Base-by-base conservation (phyloP, 2,797 vertebrate genomes). In the Galaxias olidus region DNA sequence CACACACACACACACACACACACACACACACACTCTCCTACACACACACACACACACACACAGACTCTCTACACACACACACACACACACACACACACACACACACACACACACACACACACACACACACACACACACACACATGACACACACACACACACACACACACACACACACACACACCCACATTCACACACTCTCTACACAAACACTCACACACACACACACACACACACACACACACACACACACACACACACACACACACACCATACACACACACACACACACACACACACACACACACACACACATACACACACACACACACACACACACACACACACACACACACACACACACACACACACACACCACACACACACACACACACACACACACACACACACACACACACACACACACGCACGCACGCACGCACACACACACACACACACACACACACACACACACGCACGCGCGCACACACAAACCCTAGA, bases 401-500 rank as follows among this genome's bases (percentile, higher is more conserved):
- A 56, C 54, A 56, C 54, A 41, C 54, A 56, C 53, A 56, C 40
- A 57, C 13, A 20, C 10, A 13, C 12, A n/a, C 19, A 12, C 9
- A 44, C 62, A 65, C 47, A 20, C 11, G 20, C 67, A 69, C 42
- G 19, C 44, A 48, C 11, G 4, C 42, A 57, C 19, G 13, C 44
- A 49, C 18, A 53, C 41, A 12, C 9, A 18, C 40, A 10, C 45
- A n/a, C 43, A 59, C 66, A 69, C 57, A 68, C 20, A 47, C 65
- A 47, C 41, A 68, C 55, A 56, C 19, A 67, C 44, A 20, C 40
- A 62, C 53, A n/a, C 10, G n/a, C 19, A n/a, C 51, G 62, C 61
- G 10, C 9, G 10, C 56, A 66, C 42, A 18, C 9, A 66, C 63
- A 73, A 56, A 60, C 43, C 62, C 73, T 68, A 30, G 30, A 6